Percentiles rank a stretch among this genome's conserved stretches.
Conservation (phyloP, 2,113 vertebrate species). For the Tragelaphus imberbis region DNA sequence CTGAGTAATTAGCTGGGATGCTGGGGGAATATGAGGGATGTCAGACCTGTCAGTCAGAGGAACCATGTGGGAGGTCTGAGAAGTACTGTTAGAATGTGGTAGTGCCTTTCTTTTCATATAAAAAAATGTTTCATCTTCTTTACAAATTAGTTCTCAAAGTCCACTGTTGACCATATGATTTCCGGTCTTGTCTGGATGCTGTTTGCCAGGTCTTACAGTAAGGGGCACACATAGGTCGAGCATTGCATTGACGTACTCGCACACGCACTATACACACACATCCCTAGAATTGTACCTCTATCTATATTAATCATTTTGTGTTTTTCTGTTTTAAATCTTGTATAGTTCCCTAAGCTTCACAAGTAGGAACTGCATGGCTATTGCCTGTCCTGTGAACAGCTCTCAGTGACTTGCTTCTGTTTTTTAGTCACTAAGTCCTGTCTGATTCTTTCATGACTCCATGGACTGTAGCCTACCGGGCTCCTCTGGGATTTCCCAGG, state of each 20-base stretch:
- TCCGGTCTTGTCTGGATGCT: neutral
- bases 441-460: neutral
- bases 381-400: neutral
- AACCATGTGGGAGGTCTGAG: conserved; percentile 49
- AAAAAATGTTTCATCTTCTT: conserved; percentile 11
- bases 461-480: neutral
- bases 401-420: neutral
- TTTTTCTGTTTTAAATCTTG: neutral
- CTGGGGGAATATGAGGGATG: conserved; percentile 28
- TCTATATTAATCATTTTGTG: neutral
- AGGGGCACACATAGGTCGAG: neutral
- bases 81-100: neutral
- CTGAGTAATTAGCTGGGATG: conserved; percentile 55
- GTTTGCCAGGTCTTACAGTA: neutral
- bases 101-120: neutral
- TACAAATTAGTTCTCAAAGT: conserved; percentile 13
- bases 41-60: conserved; percentile 34
- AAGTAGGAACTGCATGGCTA: neutral
- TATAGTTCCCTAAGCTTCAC: neutral
- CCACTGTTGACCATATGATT: neutral
- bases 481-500: neutral
- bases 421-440: neutral
- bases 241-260: neutral
- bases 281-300: rapidly evolving
- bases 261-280: neutral